phyloP scores from a whole-genome alignment of 2,113 vertebrate species.

The Cyprinodon tularosa region DNA sequence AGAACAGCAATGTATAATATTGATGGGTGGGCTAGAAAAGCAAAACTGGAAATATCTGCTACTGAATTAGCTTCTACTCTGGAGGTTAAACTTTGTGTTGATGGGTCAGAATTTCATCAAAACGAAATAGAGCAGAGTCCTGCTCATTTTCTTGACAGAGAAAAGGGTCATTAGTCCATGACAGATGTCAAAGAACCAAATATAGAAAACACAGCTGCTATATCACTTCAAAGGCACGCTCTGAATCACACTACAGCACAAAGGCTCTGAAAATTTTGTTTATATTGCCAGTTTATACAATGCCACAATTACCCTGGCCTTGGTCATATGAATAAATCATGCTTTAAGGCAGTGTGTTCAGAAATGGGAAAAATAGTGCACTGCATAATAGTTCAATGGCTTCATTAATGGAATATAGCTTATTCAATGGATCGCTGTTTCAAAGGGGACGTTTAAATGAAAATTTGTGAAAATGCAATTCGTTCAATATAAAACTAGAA shows the following conservation, averaged over 20 bases:
- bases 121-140: constrained; percentile 23
- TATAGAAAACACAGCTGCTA: constrained; percentile 41
- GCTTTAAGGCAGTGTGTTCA: constrained; percentile 35
- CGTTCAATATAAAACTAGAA: background rate
- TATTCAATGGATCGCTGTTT: constrained; percentile 7
- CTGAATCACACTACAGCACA: constrained; percentile 36
- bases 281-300: constrained; percentile 19
- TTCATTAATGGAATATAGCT: constrained; percentile 28
- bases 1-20: constrained; percentile 42
- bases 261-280: constrained; percentile 44
- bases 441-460: constrained; percentile 3
- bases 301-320: constrained; percentile 21
- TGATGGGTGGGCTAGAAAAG: constrained; percentile 9
- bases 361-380: constrained; percentile 41
- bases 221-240: constrained; percentile 65
- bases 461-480: background rate
- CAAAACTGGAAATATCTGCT: constrained; percentile 23
- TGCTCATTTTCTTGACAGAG: constrained; percentile 43
- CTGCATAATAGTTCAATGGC: constrained; percentile 38
- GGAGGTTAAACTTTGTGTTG: constrained; percentile 28
- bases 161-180: constrained; percentile 60
- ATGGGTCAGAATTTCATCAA: constrained; percentile 35
- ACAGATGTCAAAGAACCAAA: constrained; percentile 50
- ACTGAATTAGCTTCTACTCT: constrained; percentile 22
- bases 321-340: constrained; percentile 45